These are phyloP conservation scores for Nannospalax galili DNA, from an alignment of 2,113 vertebrate species.

Conservation along the genomic window DNA sequence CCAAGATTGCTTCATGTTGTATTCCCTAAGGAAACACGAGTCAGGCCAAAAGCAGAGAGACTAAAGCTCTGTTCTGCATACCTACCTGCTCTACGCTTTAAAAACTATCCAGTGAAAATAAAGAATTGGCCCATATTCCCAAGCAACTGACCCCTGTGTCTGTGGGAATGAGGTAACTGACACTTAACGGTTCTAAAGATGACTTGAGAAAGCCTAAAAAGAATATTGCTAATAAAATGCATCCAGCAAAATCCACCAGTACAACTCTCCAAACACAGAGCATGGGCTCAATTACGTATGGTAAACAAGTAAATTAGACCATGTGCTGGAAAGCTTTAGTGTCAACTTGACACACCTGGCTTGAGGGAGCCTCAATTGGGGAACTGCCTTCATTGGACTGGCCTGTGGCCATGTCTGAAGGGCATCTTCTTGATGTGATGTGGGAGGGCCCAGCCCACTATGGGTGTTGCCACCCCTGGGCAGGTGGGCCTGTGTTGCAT, in stretches of 20 bases:
- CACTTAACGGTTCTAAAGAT: neutral
- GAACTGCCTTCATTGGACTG: too few relatives aligned
- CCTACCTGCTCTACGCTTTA: neutral
- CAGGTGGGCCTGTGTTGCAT: too few relatives aligned
- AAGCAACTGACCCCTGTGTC: neutral
- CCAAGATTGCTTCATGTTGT: neutral
- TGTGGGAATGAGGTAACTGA: neutral
- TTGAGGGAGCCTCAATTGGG: too few relatives aligned
- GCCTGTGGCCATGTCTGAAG: too few relatives aligned
- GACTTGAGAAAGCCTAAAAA: conserved; percentile 26
- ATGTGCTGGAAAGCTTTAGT: too few relatives aligned
- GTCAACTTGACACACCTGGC: too few relatives aligned
- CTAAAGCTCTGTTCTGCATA: neutral
- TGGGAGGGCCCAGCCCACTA: too few relatives aligned
- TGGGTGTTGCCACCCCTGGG: too few relatives aligned
- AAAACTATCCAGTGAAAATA: neutral
- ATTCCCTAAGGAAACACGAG: neutral
- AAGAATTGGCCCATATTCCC: neutral
- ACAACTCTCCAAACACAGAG: neutral
- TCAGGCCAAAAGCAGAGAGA: accelerated
- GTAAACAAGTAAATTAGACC: neutral
- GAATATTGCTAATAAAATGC: neutral
- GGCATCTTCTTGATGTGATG: too few relatives aligned
- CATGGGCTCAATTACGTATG: neutral
- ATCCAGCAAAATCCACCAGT: neutral